A percentile compares a stretch with the other conserved stretches of the same genome.
Conservation (phyloP, 2,888 invertebrate genomes). For the Phymatocera aterrima region DNA sequence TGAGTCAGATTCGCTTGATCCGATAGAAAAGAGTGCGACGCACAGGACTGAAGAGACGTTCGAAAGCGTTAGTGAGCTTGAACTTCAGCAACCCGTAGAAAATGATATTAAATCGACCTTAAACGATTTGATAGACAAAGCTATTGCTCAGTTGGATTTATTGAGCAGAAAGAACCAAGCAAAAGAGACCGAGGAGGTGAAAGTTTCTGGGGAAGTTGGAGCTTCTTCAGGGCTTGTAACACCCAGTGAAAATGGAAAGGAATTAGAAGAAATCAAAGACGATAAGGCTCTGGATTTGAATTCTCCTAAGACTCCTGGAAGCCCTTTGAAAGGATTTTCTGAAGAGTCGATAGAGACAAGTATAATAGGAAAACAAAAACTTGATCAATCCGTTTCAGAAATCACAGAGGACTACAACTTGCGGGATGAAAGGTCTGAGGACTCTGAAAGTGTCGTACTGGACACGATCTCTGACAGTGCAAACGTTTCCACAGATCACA, state of each 20-base stretch:
- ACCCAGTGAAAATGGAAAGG: background rate
- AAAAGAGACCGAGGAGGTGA: background rate
- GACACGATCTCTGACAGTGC: background rate
- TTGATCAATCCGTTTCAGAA: conserved; percentile 29
- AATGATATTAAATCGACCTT: background rate
- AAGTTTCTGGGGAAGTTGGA: background rate
- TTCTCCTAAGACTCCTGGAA: conserved; percentile 51
- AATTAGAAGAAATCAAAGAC: background rate
- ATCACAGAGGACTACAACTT: conserved; percentile 13
- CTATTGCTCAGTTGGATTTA: conserved; percentile 10
- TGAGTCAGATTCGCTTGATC: background rate
- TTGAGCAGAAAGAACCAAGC: background rate
- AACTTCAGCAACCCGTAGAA: background rate
- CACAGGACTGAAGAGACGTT: background rate
- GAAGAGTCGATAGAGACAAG: conserved; percentile 48
- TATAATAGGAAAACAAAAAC: conserved; percentile 19
- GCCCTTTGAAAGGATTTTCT: conserved; percentile 61
- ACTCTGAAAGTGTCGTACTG: background rate
- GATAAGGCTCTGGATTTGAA: background rate
- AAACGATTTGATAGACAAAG: conserved; percentile 22
- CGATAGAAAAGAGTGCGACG: background rate
- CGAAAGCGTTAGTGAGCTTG: background rate
- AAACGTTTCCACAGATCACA: background rate
- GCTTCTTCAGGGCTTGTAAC: background rate
- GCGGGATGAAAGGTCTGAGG: background rate